A percentile compares a stretch with the other conserved stretches of the same genome.
These are phyloP conservation scores for Lycaon pictus DNA, from an alignment of 2,113 vertebrate genomes.

Conservation along the genomic window DNA sequence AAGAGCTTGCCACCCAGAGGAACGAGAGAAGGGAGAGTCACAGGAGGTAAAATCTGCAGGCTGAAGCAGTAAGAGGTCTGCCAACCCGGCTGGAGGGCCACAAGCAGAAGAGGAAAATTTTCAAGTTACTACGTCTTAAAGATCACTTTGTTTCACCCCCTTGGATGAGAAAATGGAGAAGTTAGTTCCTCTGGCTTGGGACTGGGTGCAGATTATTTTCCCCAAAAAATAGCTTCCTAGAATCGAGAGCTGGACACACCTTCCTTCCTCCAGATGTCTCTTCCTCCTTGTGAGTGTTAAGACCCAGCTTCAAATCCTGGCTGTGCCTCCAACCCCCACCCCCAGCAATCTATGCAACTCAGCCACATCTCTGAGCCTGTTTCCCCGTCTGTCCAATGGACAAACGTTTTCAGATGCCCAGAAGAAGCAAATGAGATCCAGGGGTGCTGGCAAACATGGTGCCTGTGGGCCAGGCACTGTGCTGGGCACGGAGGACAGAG, in stretches of 20 bases:
- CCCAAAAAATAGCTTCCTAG: conserved; percentile 3
- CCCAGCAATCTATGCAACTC: background rate
- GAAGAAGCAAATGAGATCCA: fast-evolving
- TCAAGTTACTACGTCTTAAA: background rate
- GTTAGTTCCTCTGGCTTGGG: background rate
- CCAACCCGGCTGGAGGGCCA: too few relatives aligned
- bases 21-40: fast-evolving
- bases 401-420: background rate
- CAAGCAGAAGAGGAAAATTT: background rate
- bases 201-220: background rate
- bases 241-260: background rate
- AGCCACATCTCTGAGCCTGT: background rate
- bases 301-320: background rate
- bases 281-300: background rate
- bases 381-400: background rate
- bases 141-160: background rate
- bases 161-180: background rate
- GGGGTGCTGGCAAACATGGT: background rate
- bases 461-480: fast-evolving
- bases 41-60: background rate
- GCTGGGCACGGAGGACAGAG: fast-evolving
- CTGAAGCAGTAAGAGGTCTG: too few relatives aligned
- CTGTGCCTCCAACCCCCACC: background rate
- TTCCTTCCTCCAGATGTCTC: background rate
- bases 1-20: fast-evolving